These are phyloP conservation scores for Argopecten irradians DNA, from an alignment of 1,140 invertebrate species.

Conservation along the genomic window DNA sequence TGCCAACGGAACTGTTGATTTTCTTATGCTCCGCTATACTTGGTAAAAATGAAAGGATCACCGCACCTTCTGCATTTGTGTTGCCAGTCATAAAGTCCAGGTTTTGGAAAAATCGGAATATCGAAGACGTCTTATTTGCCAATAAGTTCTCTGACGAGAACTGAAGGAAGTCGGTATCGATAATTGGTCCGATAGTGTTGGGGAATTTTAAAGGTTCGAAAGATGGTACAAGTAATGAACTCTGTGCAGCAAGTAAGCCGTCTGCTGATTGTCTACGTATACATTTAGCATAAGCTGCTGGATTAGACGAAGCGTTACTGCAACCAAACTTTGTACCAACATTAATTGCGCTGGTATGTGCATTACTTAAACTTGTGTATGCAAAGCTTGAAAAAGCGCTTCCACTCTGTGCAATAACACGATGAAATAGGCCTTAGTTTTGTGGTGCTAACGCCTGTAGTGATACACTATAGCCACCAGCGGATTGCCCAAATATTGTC, in stretches of 20 bases:
- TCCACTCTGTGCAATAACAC: slow-evolving; percentile 33
- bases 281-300: neutral
- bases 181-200: neutral
- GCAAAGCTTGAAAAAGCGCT: neutral
- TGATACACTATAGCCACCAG: neutral
- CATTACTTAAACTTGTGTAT: neutral
- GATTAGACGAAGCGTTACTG: neutral
- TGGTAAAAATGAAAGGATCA: neutral
- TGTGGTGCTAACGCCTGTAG: slow-evolving; percentile 24
- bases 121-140: neutral
- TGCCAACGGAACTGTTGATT: neutral
- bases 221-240: neutral
- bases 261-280: neutral
- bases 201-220: neutral
- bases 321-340: neutral
- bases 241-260: neutral
- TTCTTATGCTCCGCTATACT: neutral
- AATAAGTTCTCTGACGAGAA: neutral
- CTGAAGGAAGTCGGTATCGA: neutral
- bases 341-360: neutral
- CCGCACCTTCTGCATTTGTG: neutral
- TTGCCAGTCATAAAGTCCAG: neutral
- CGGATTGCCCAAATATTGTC: slow-evolving; percentile 34
- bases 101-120: neutral
- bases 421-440: slow-evolving; percentile 27